Evolutionary conservation across 2,113 vertebrate species (phyloP), one percentile per base, ranked within the genome.

Genomic region (Myrmecophaga tridactyla): DNA sequence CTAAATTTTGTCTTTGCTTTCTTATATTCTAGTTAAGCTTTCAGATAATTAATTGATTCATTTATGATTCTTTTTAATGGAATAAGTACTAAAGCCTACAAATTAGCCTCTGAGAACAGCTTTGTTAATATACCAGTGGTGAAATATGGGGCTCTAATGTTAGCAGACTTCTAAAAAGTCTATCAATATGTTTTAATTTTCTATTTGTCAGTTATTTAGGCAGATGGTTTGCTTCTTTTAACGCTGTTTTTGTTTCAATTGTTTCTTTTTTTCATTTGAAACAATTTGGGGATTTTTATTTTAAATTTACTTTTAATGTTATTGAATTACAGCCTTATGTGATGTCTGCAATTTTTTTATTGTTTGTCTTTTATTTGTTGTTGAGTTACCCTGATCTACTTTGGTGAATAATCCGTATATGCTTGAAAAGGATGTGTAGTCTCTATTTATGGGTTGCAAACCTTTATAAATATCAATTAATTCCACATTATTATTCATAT

Each of bases 391-490:
- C 23, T 56, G 46, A 36, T 69, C 62, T 53, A 69, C 65, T 92
- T 96, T 92, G 36, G 62, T 69, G 80, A 75, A 75, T 84, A 92
- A 96, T 76, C 14, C 14, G 81, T 58, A 87, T 14, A 86, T 48
- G 13, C n/a, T 73, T 51, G 20, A 90, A 82, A 91, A 36, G 62
- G 31, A 62, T 15, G 20, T 76, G 31, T 36, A 65, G 3, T 43
- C 70, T 92, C 36, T 96, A 41, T 89, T n/a, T 29, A 36, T 23
- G 75, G 23, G 18, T 8, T 60, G 58, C 1, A 89, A 82, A 70
- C 82, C 2, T 75, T 78, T 75, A 84, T 46, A 75, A 31, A 65
- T 36, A n/a, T 56, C 17, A 65, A 39, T 76, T 73, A 41, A 65
- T 65, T 65, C 63, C 27, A 65, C 63, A 65, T 15, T 65, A n/a